A percentile compares a stretch with the other conserved stretches of the same genome.
Conservation (phyloP, 2,113 vertebrate genomes). For the Misgurnus mizolepis region DNA sequence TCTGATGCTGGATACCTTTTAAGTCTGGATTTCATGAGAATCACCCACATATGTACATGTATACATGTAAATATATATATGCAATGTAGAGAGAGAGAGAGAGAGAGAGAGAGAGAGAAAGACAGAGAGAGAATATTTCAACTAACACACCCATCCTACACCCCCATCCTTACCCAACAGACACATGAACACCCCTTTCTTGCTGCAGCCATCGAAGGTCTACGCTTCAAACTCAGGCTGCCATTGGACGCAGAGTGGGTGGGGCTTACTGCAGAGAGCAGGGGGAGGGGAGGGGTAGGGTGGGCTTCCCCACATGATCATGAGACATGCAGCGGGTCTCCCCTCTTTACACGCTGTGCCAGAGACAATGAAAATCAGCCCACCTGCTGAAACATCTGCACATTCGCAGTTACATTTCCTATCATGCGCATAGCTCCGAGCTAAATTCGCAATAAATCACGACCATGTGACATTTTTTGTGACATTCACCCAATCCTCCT, state of each 20-base stretch:
- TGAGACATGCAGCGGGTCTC: conserved; percentile 40
- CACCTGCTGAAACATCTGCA: neutral
- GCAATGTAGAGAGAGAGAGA: too few relatives aligned
- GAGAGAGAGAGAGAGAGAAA: too few relatives aligned
- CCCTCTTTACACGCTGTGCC: conserved; percentile 41
- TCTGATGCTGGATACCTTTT: too few relatives aligned
- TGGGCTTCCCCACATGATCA: conserved; percentile 47
- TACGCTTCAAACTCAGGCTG: conserved; percentile 38
- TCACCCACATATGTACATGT: too few relatives aligned
- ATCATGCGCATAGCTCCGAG: neutral
- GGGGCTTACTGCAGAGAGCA: conserved; percentile 74
- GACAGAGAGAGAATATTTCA: too few relatives aligned
- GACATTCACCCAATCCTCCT: neutral
- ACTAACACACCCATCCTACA: neutral
- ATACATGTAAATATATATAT: too few relatives aligned
- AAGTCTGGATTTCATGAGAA: too few relatives aligned
- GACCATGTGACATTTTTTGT: neutral
- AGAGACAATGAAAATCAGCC: conserved; percentile 11
- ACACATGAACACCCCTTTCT: conserved; percentile 39
- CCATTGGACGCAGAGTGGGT: conserved; percentile 70
- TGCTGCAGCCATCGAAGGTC: conserved; percentile 45
- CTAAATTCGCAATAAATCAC: neutral
- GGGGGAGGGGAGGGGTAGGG: conserved; percentile 8
- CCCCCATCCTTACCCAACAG: conserved; percentile 15
- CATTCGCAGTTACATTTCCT: neutral